Conservation (phyloP, 53 echinoderm and acorn worm species). For the Apostichopus leukothele region DNA sequence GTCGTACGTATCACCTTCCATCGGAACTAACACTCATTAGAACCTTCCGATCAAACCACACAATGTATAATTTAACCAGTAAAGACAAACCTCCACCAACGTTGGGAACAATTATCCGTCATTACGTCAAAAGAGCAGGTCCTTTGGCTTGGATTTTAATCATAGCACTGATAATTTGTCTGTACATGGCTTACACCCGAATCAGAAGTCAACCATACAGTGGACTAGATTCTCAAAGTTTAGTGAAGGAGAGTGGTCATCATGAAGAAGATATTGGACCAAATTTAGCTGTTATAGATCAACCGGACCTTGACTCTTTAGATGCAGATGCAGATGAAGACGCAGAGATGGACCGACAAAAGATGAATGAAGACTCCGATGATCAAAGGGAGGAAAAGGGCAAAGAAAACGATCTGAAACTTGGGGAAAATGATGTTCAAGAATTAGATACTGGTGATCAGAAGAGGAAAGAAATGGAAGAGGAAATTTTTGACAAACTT, state of each 20-base stretch:
- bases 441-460: conserved; percentile 6
- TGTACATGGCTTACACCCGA: conserved; percentile 6
- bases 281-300: conserved; percentile 14
- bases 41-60: not conserved
- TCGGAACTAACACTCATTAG: not conserved
- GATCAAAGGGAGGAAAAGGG: not conserved
- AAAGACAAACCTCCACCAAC: conserved; percentile 31
- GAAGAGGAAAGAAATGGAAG: not conserved
- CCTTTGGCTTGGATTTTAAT: not conserved
- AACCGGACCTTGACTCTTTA: not conserved
- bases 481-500: not conserved
- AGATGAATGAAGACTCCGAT: not conserved
- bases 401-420: conserved; percentile 22
- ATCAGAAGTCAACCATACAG: not conserved
- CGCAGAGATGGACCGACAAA: not conserved
- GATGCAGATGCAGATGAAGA: not conserved
- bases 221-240: not conserved
- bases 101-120: not conserved
- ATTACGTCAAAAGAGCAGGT: conserved; percentile 19
- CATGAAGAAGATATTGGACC: not conserved
- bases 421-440: not conserved
- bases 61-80: conserved; percentile 1
- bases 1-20: not conserved
- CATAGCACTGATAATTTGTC: not conserved
- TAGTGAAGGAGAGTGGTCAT: not conserved